A percentile compares a stretch with the other conserved stretches of the same genome.
phyloP scores from a whole-genome alignment of 1,140 invertebrate genomes.

The Scaptomyza pallida region DNA sequence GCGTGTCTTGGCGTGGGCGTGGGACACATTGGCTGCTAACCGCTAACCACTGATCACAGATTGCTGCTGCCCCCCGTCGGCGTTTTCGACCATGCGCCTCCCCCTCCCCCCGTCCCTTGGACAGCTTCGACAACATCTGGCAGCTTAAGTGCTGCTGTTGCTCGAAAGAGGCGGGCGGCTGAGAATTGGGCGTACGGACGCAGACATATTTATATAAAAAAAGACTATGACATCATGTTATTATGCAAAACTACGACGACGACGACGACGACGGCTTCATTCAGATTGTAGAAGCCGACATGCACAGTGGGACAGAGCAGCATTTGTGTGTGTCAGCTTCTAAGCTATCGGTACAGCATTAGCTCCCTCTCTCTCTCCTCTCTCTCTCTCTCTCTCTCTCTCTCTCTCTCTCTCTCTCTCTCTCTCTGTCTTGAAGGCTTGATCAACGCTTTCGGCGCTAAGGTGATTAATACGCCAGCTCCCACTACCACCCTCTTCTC shows the following conservation, averaged over 20 bases:
- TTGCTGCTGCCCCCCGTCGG: constrained; percentile 25
- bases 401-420: constrained; percentile 5
- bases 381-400: constrained; percentile 27
- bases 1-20: constrained; percentile 75
- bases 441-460: constrained; percentile 52
- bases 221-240: constrained; percentile 74
- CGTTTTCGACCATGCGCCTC: constrained; percentile 24
- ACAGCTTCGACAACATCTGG: constrained; percentile 31
- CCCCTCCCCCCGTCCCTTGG: constrained; percentile 2
- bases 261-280: constrained; percentile 25
- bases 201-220: constrained; percentile 69
- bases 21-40: constrained; percentile 52
- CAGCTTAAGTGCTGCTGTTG: constrained; percentile 10
- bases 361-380: neutral
- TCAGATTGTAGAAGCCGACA: constrained; percentile 16
- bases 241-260: constrained; percentile 44
- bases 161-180: neutral
- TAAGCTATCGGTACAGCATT: neutral
- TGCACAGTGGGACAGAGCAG: constrained; percentile 12
- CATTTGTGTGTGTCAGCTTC: constrained; percentile 33
- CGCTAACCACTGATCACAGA: constrained; percentile 26
- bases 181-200: constrained; percentile 60
- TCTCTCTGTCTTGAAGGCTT: constrained; percentile 61
- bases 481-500: neutral
- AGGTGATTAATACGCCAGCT: constrained; percentile 32